Evolutionary conservation across 2,797 vertebrate species (phyloP), one percentile per base, ranked within the genome.

Genomic region (Spondyliosoma cantharus): DNA sequence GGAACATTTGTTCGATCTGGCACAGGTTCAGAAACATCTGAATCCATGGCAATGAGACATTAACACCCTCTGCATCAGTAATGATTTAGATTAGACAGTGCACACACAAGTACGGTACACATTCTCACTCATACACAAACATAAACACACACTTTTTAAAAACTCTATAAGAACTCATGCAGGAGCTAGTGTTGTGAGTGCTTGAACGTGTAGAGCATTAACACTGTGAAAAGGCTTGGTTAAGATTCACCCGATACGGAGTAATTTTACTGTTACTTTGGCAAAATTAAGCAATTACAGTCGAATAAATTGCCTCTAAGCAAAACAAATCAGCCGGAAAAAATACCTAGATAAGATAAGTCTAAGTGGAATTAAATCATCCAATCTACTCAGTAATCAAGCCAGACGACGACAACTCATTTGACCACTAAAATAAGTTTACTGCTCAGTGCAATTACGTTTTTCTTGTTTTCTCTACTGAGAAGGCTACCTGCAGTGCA

Each of bases 291-390:
- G 42, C 25, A 43, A 48, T 68, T 57, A 25, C 4, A 48, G 13
- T 32, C 1, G 53, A 68, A 69, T 61, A 0, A 17, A 45, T 22
- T 37, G 11, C 7, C 11, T 46, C 20, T n/a, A 29, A 69, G 22
- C 12, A 57, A 76, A 65, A 48, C 22, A 42, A 60, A 65, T 54
- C 3, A 12, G 22, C 37, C 16, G n/a, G 37, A 56, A 52, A 62
- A 54, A 69, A 14, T 22, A 65, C 60, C 13, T 24, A 14, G 17
- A 5, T 20, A 16, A 25, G 24, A 52, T 24, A 22, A 7, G 4
- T 50, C 8, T 17, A 3, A 16, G 14, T 45, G n/a, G 53, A 60
- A 70, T 56, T 6, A 64, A 81, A 78, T 42, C 14, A 48, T 16
- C n/a, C 1, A 22, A 13, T 69, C 25, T 43, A 52, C 22, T 48